These are phyloP conservation scores for Gandaritis pyraliata DNA, from an alignment of 2,888 invertebrate species.

Conservation along the genomic window DNA sequence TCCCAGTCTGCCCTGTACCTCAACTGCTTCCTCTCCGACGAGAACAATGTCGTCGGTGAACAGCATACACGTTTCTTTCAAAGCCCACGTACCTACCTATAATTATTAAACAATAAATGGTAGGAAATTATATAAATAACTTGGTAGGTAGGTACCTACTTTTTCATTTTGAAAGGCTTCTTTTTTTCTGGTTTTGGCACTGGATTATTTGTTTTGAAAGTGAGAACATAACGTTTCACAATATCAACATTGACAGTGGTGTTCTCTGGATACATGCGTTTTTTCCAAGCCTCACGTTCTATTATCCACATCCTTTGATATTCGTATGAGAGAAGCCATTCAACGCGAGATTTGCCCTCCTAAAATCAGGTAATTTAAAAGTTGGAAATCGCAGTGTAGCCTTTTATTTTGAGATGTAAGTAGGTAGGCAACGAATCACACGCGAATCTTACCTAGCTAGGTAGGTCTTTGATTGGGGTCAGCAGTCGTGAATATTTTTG, in stretches of 20 bases:
- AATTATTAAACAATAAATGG: too few relatives aligned
- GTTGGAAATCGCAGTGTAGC: neutral
- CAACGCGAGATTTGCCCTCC: constrained; percentile 74
- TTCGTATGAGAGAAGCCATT: constrained; percentile 81
- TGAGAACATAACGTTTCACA: constrained; percentile 74
- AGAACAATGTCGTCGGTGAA: too few relatives aligned
- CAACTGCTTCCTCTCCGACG: too few relatives aligned
- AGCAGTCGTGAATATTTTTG: too few relatives aligned
- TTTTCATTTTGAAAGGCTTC: constrained; percentile 78
- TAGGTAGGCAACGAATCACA: constrained; percentile 3
- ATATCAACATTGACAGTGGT: constrained; percentile 71
- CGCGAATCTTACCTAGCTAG: too few relatives aligned
- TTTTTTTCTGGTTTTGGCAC: constrained; percentile 77
- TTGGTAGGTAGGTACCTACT: too few relatives aligned
- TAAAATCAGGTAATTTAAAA: constrained; percentile 43
- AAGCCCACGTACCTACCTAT: too few relatives aligned
- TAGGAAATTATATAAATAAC: neutral
- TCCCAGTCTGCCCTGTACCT: too few relatives aligned
- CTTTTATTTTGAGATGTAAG: too few relatives aligned
- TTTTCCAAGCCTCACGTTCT: constrained; percentile 81
- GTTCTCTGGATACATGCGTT: constrained; percentile 81
- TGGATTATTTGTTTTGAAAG: constrained; percentile 73
- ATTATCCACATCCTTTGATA: constrained; percentile 85
- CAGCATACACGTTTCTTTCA: too few relatives aligned
- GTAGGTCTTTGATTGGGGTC: too few relatives aligned